A percentile compares a stretch with the other conserved stretches of the same genome.
Evolutionary conservation across 2,113 vertebrate species (phyloP).

Genomic region (Seriola rivoliana): DNA sequence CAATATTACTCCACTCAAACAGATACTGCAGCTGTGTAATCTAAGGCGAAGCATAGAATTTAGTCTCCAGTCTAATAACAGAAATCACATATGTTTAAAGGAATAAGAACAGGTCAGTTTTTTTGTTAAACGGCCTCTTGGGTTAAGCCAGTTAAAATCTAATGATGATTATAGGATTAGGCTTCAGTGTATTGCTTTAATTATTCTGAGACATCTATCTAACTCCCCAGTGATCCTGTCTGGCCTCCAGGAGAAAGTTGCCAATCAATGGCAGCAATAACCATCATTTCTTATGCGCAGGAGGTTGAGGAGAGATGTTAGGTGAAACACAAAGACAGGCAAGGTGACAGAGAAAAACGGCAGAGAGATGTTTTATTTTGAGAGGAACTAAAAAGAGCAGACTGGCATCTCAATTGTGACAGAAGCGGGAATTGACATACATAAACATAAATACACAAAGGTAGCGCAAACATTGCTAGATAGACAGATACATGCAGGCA

Average conservation of each 20-base stretch:
- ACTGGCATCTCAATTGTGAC: background rate
- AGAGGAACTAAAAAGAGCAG: background rate
- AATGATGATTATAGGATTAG: constrained; percentile 46
- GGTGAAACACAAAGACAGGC: constrained; percentile 5
- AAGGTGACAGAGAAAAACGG: background rate
- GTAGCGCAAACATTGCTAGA: background rate
- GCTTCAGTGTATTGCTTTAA: constrained; percentile 49
- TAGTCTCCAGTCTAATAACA: constrained; percentile 3
- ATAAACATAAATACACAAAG: background rate
- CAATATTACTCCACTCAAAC: constrained; percentile 46
- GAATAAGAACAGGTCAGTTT: constrained; percentile 7
- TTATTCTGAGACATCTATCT: constrained; percentile 43
- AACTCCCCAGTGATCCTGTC: constrained; percentile 23
- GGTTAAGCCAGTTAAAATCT: constrained; percentile 11
- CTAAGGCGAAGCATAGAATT: constrained; percentile 36
- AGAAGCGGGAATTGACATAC: background rate
- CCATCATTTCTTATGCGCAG: constrained; percentile 12
- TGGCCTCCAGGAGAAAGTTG: constrained; percentile 34
- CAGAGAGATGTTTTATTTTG: background rate
- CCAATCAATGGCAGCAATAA: constrained; percentile 59
- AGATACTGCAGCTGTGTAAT: constrained; percentile 46
- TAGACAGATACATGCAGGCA: constrained; percentile 4
- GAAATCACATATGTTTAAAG: constrained; percentile 15
- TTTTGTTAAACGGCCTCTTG: constrained; percentile 1
- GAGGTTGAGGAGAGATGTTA: constrained; percentile 8